These are phyloP conservation scores for Nemurella pictetii DNA, from an alignment of 2,888 invertebrate species.

Conservation along the genomic window DNA sequence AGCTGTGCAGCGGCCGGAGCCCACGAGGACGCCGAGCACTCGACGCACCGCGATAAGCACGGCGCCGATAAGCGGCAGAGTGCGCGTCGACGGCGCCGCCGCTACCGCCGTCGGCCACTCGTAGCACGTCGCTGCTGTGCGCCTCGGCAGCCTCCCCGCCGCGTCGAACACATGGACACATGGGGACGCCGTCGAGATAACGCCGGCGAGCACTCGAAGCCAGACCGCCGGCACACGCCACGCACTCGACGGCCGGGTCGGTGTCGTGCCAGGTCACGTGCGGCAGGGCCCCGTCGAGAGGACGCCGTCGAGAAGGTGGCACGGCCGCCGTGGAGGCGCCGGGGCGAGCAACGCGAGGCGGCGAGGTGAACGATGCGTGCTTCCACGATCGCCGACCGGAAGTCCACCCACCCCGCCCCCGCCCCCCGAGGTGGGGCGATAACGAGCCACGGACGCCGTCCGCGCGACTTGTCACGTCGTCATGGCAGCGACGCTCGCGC, in stretches of 20 bases:
- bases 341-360: neutral
- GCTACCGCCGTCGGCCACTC: too few relatives aligned
- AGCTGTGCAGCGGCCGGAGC: neutral
- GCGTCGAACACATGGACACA: neutral
- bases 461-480: neutral
- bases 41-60: neutral
- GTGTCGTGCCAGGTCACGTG: too few relatives aligned
- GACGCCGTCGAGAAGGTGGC: neutral
- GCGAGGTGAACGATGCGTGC: neutral
- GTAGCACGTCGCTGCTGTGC: constrained; percentile 22
- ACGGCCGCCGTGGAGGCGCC: neutral
- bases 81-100: neutral
- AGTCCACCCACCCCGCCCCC: neutral
- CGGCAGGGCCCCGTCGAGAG: neutral
- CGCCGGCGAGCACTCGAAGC: too few relatives aligned
- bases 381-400: neutral
- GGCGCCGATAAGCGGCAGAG: neutral
- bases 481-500: neutral
- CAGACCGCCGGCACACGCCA: neutral
- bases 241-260: neutral
- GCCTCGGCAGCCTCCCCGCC: constrained; percentile 11
- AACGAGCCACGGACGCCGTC: neutral
- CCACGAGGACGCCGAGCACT: neutral
- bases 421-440: neutral
- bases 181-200: neutral